phyloP scores from a whole-genome alignment of 2,113 vertebrate genomes.

The Deroptyus accipitrinus region DNA sequence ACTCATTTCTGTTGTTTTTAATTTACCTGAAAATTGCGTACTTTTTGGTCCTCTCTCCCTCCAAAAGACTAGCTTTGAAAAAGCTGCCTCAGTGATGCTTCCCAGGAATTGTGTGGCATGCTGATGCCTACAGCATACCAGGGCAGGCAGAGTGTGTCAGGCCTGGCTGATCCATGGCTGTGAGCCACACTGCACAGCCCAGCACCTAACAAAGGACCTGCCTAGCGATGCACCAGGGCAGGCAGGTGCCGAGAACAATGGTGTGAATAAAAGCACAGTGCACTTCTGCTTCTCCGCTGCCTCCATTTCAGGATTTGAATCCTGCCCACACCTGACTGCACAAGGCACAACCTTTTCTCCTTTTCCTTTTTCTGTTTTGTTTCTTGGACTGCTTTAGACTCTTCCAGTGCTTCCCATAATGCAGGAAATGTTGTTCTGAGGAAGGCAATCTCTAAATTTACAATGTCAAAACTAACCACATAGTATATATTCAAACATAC shows the following conservation, averaged over 20 bases:
- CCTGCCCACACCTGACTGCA: background rate
- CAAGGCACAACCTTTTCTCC: background rate
- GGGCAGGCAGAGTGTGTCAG: background rate
- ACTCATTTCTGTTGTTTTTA: background rate
- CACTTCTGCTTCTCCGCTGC: background rate
- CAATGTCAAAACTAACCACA: background rate
- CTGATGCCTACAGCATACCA: background rate
- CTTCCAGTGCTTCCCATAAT: background rate
- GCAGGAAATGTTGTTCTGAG: background rate
- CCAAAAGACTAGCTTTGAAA: background rate
- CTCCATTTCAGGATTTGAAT: background rate
- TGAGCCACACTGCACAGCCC: background rate
- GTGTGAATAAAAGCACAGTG: background rate
- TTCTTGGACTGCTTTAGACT: background rate
- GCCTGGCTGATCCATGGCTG: background rate
- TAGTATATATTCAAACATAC: background rate
- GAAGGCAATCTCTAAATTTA: background rate
- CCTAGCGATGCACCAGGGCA: background rate
- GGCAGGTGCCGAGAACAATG: background rate
- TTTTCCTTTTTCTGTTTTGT: background rate
- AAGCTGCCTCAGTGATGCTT: background rate
- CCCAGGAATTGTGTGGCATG: fast-evolving
- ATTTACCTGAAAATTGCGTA: background rate
- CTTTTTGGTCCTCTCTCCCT: background rate
- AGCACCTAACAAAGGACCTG: background rate